These are phyloP conservation scores for Anas platyrhynchos DNA, from an alignment of 2,113 vertebrate species.

Conservation along the genomic window DNA sequence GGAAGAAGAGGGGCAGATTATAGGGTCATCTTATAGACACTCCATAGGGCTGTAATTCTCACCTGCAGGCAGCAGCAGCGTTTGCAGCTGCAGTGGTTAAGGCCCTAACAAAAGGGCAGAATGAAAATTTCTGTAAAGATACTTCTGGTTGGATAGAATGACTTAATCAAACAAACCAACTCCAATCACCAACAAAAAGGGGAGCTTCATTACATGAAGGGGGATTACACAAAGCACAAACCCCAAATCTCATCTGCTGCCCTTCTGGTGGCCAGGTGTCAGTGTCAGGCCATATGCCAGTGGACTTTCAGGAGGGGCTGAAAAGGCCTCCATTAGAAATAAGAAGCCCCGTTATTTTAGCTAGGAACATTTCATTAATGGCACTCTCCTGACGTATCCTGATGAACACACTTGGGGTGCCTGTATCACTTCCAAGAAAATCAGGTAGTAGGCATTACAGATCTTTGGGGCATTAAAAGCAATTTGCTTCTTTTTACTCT, in stretches of 20 bases:
- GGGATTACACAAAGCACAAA: background rate
- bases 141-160: background rate
- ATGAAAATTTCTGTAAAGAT: constrained; percentile 27
- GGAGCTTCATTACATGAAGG: background rate
- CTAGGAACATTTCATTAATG: background rate
- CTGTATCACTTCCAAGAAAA: background rate
- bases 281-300: background rate
- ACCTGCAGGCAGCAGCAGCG: constrained; percentile 48
- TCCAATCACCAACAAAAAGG: background rate
- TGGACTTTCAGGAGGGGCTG: background rate
- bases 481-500: background rate
- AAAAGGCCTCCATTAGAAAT: background rate
- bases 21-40: constrained; percentile 62
- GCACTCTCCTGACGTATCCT: background rate
- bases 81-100: constrained; percentile 30
- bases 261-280: background rate
- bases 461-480: background rate
- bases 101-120: background rate
- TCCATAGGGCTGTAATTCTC: constrained; percentile 66
- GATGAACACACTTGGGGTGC: background rate
- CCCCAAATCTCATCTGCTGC: background rate
- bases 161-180: background rate
- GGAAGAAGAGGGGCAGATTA: constrained; percentile 67
- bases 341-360: background rate
- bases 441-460: background rate